Evolutionary conservation across 2,113 vertebrate species (phyloP).

Genomic region (Danio rerio): DNA sequence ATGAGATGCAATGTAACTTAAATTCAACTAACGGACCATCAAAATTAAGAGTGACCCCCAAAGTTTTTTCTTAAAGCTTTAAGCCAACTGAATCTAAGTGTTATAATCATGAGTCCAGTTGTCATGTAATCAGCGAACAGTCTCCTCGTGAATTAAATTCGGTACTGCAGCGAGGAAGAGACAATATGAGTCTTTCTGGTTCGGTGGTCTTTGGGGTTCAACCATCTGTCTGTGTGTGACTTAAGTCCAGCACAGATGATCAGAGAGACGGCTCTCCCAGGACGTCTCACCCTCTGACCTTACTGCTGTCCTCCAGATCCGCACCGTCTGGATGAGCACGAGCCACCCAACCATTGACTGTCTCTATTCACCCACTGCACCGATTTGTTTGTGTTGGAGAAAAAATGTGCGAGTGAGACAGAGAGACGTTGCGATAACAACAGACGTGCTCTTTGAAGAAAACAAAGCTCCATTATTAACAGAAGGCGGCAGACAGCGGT

Average conservation of each 20-base stretch:
- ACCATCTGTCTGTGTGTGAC: constrained; percentile 56
- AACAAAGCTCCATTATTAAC: constrained; percentile 43
- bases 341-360: constrained; percentile 38
- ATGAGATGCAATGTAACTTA: no score
- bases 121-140: no score
- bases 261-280: constrained; percentile 38
- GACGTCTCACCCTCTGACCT: constrained; percentile 55
- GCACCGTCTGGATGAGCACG: constrained; percentile 39
- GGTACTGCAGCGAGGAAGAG: neutral
- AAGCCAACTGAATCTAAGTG: no score
- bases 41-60: no score
- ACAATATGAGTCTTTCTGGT: constrained; percentile 38
- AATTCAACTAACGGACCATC: no score
- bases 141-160: no score
- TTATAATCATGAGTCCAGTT: no score
- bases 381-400: neutral
- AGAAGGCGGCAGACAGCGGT: neutral
- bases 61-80: no score
- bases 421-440: constrained; percentile 22
- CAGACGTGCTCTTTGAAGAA: constrained; percentile 37
- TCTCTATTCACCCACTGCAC: constrained; percentile 2
- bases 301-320: constrained; percentile 16
- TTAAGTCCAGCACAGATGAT: constrained; percentile 32
- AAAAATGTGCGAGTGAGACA: constrained; percentile 10
- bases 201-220: constrained; percentile 32